These are phyloP conservation scores for Panthera tigris DNA, from an alignment of 2,113 vertebrate genomes.

Conservation along the genomic window DNA sequence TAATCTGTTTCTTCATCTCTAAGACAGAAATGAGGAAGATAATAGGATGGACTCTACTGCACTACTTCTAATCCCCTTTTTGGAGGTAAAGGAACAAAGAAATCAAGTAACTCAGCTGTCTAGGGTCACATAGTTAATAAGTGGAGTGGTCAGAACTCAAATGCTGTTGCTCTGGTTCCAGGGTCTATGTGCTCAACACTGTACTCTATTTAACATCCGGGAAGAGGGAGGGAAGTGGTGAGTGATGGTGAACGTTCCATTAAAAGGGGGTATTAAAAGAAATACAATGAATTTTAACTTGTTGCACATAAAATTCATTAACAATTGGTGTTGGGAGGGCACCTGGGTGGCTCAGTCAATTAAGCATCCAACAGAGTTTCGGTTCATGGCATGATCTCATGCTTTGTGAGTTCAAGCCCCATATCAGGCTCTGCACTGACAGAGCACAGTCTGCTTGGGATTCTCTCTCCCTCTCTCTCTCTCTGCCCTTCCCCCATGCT, in stretches of 20 bases:
- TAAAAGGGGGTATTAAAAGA: neutral
- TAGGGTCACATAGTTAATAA: neutral
- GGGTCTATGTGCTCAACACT: neutral
- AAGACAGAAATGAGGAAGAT: neutral
- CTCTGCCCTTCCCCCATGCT: too few species aligned
- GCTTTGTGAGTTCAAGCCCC: too few species aligned
- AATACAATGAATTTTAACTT: neutral
- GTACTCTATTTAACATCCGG: neutral
- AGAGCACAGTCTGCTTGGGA: too few species aligned
- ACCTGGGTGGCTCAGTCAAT: too few species aligned
- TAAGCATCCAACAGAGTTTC: too few species aligned
- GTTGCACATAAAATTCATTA: neutral
- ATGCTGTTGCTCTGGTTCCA: neutral
- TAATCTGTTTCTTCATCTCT: neutral
- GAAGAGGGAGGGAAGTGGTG: neutral
- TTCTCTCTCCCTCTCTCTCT: too few species aligned
- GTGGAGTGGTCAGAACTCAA: neutral
- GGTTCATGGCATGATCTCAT: too few species aligned
- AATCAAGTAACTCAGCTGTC: neutral
- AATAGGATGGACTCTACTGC: neutral
- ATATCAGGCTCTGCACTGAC: too few species aligned
- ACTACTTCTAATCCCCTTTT: neutral
- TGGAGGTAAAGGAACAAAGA: neutral
- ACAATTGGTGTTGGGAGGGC: neutral
- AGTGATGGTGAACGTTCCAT: neutral